Evolutionary conservation across 2,888 invertebrate genomes (phyloP), one percentile per base, ranked within the genome.

Genomic region (Parochlus steinenii): DNA sequence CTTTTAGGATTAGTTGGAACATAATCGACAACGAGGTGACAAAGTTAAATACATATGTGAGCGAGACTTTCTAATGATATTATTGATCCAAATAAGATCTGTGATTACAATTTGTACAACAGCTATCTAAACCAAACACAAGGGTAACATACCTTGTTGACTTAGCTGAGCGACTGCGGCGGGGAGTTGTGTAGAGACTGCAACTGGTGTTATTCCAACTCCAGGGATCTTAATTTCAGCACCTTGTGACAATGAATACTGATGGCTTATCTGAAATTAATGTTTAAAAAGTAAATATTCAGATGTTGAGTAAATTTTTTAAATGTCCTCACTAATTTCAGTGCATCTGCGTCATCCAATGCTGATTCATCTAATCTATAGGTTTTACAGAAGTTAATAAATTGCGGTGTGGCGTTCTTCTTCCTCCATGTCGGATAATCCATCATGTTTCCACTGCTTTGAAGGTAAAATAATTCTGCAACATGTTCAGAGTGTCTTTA

Each of bases 341-440:
- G 44, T 3, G 55, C 53, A 18, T 59, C 48, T 44, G 56, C 54
- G 42, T 64, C 64, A 33, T 64, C 59, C 10, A 65, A 60, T 44
- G 64, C 67, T 43, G 71, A 66, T 42, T 67, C 65, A 47, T 74
- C 72, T 47, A 79, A 66, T 40, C 69, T 67, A 47, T 77, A 71
- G 48, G 79, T 74, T 50, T 76, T 75, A 46, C 82, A 62, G 56
- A 81, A 85, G 36, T 74, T 69, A 40, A 76, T 53, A 51, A 81
- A 75, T 54, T 76, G 75, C 40, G 76, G 71, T 44, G 74, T 70
- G 39, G 80, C 72, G 43, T 83, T 77, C 47, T 78, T 67, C 57
- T 83, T 85, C 46, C 78, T 75, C 80, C 86, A 90, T 46, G 70
- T 64, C 46, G 72, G 71, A 59, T 78, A 83, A 56, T 92, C 90